Conservation (phyloP, 2,797 vertebrate genomes). For the Acrocephalus scirpaceus region DNA sequence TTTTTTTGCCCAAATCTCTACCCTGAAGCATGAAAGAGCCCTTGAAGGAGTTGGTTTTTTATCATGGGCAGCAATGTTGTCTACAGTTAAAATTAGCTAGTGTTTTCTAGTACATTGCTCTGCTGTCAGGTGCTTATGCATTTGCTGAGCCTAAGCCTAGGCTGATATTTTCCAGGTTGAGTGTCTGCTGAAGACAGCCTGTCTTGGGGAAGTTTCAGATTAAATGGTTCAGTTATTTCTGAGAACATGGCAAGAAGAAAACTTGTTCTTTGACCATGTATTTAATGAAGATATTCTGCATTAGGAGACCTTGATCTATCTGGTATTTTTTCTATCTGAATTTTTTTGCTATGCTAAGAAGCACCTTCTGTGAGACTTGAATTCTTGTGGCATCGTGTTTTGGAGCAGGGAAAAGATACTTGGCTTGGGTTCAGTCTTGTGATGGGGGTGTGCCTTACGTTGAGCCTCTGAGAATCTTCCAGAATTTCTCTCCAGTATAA, state of each 20-base stretch:
- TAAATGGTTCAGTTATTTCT: neutral
- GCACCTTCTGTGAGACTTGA: neutral
- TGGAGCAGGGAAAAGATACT: neutral
- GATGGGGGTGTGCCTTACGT: neutral
- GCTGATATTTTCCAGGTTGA: constrained; percentile 2
- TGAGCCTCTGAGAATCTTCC: neutral
- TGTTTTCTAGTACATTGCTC: neutral
- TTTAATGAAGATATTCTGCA: neutral
- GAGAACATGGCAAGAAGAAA: neutral
- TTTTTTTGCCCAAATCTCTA: neutral
- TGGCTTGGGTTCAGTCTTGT: neutral
- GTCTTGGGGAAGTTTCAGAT: constrained; percentile 7
- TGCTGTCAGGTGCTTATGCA: neutral
- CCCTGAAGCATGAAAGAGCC: neutral
- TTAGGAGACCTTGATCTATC: neutral
- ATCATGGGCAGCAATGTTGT: neutral
- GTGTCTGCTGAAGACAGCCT: neutral
- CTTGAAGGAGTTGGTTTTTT: neutral
- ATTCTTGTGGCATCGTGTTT: neutral
- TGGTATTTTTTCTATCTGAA: neutral
- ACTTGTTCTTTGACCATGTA: neutral
- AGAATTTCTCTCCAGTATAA: neutral
- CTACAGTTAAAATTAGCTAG: neutral
- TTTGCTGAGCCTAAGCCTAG: neutral
- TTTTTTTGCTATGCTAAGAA: neutral